Evolutionary conservation across 2,113 vertebrate genomes (phyloP).

Genomic region (cattle (Bos taurus)): DNA sequence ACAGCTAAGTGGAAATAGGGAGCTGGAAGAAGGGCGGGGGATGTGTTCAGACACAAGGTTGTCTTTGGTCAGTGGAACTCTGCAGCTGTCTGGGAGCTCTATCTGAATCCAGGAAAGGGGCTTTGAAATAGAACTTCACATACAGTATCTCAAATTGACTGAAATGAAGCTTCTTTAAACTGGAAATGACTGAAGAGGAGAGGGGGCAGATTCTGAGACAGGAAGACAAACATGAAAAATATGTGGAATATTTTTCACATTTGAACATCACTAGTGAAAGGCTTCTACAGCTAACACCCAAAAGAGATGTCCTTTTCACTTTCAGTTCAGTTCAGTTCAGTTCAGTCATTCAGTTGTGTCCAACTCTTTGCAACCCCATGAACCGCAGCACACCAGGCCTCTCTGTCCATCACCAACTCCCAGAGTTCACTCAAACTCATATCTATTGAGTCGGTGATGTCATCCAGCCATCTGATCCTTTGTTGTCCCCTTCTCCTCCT

Average conservation of each 20-base stretch:
- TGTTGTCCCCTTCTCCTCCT: no score
- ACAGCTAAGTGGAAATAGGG: neutral
- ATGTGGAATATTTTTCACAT: neutral
- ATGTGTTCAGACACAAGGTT: neutral
- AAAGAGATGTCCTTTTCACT: neutral
- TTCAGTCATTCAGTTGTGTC: no score
- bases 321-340: neutral
- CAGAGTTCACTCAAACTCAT: no score
- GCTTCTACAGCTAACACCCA: neutral
- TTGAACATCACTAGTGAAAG: neutral
- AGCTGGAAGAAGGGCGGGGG: no score
- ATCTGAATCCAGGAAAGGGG: neutral
- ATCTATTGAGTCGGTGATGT: neutral
- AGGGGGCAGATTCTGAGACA: no score
- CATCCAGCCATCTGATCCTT: no score
- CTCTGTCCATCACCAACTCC: no score
- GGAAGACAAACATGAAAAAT: neutral
- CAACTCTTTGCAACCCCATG: no score
- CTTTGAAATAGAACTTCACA: neutral
- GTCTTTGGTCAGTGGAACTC: neutral
- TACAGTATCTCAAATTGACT: neutral
- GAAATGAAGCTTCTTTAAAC: neutral
- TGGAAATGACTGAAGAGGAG: neutral
- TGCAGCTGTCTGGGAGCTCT: constrained; percentile 46
- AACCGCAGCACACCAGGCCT: no score